A percentile compares a stretch with the other conserved stretches of the same genome.
Evolutionary conservation across 1,140 invertebrate genomes (phyloP).

Genomic region (Dendroctonus valens): DNA sequence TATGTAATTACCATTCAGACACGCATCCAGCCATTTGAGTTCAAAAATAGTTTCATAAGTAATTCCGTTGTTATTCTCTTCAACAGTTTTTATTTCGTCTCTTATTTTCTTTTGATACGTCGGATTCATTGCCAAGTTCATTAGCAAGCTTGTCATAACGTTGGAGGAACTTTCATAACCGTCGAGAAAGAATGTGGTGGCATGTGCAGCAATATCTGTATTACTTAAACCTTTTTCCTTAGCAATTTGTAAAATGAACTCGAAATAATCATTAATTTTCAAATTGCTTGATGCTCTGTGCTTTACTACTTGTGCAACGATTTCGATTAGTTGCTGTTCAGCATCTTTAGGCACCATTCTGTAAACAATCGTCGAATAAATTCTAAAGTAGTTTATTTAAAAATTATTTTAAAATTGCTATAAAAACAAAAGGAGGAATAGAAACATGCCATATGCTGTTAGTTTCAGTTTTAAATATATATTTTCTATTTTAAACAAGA

Average conservation of each 20-base stretch:
- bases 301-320: constrained; percentile 1
- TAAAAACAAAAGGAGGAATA: background rate
- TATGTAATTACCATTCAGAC: constrained; percentile 16
- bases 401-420: background rate
- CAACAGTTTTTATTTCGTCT: constrained; percentile 16
- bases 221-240: constrained; percentile 11
- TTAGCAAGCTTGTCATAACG: constrained; percentile 12
- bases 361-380: background rate
- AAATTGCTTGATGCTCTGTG: constrained; percentile 3
- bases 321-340: background rate
- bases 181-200: constrained; percentile 23
- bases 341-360: constrained; percentile 2
- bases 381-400: background rate
- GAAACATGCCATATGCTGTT: no score
- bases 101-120: constrained; percentile 26
- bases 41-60: constrained; percentile 24
- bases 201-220: constrained; percentile 14
- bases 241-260: constrained; percentile 10
- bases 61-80: constrained; percentile 19
- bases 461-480: no score
- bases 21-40: constrained; percentile 22
- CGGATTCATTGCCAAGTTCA: constrained; percentile 21
- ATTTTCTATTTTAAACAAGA: no score
- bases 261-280: constrained; percentile 24
- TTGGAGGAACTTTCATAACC: constrained; percentile 25